These are phyloP conservation scores for Ramphastos sulfuratus DNA, from an alignment of 2,113 vertebrate species.

Conservation along the genomic window DNA sequence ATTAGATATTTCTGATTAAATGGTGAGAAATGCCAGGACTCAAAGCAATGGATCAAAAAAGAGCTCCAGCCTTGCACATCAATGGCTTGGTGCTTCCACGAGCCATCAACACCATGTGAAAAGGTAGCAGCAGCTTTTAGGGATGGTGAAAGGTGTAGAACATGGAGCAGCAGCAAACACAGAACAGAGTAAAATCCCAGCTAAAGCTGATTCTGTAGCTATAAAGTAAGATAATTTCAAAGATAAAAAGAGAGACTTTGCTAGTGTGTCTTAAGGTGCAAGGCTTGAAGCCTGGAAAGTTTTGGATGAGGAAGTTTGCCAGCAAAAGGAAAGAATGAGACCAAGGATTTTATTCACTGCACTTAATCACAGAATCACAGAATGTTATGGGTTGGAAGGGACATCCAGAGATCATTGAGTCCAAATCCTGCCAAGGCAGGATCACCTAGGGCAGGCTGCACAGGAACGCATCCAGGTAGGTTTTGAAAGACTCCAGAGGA, in stretches of 20 bases:
- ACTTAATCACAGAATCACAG: too few species aligned
- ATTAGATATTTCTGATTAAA: not conserved
- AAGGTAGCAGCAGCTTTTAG: not conserved
- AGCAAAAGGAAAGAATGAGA: not conserved
- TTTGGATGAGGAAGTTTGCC: not conserved
- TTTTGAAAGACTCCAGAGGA: too few species aligned
- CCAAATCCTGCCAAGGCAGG: too few species aligned
- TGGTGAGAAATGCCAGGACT: not conserved
- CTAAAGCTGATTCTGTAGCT: not conserved
- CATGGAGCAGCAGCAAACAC: accelerated
- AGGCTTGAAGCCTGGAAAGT: not conserved
- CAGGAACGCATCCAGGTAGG: too few species aligned
- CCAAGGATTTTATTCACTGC: not conserved
- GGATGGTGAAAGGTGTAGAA: not conserved
- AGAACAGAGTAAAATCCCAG: not conserved
- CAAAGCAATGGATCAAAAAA: not conserved
- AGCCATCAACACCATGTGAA: not conserved
- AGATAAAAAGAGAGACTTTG: not conserved
- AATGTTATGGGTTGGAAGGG: too few species aligned
- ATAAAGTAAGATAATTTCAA: not conserved
- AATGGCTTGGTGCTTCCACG: not conserved
- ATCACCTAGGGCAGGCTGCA: too few species aligned
- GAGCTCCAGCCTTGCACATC: not conserved
- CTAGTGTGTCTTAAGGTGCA: not conserved
- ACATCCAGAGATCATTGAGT: too few species aligned